A percentile compares a stretch with the other conserved stretches of the same genome.
Evolutionary conservation across 2,888 invertebrate species (phyloP).

Genomic region (Cephalotes varians): DNA sequence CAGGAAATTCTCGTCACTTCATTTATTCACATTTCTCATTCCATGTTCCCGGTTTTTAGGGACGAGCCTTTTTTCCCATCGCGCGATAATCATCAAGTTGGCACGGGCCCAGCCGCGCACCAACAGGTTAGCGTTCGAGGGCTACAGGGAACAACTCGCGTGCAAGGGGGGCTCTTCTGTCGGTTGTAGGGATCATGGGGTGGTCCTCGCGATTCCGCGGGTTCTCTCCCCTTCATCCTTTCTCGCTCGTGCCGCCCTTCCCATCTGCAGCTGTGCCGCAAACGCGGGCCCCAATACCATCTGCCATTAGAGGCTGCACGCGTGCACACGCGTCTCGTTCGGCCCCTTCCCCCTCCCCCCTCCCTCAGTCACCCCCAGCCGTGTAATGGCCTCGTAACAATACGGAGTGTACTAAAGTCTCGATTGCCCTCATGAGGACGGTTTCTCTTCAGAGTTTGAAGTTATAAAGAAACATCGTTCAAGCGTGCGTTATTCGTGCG

Average conservation of each 20-base stretch:
- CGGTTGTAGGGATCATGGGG: constrained; percentile 50
- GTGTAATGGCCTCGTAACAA: constrained; percentile 69
- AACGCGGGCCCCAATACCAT: constrained; percentile 78
- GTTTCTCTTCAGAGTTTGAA: background rate
- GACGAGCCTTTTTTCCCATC: constrained; percentile 17
- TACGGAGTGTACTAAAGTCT: constrained; percentile 68
- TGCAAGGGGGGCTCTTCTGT: background rate
- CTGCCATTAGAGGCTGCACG: constrained; percentile 76
- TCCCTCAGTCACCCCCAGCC: constrained; percentile 53
- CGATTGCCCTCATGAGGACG: constrained; percentile 26
- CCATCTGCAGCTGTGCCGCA: constrained; percentile 77
- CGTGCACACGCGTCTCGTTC: constrained; percentile 65
- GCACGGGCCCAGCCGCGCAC: constrained; percentile 55
- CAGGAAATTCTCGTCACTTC: no score
- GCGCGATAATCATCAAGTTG: constrained; percentile 51
- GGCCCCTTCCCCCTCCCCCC: background rate
- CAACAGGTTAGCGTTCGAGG: constrained; percentile 66
- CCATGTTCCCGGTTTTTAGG: background rate
- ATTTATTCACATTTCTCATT: no score
- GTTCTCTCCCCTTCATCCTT: background rate
- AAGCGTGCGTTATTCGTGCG: background rate
- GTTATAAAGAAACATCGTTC: constrained; percentile 7
- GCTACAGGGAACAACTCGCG: background rate
- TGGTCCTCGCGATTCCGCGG: constrained; percentile 55
- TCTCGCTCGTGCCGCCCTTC: constrained; percentile 21